Evolutionary conservation across 30 jellyfish, hydroid and myxozoan species (phyloP), one percentile per base, ranked within the genome.

Genomic region (Turritopsis dohrnii): DNA sequence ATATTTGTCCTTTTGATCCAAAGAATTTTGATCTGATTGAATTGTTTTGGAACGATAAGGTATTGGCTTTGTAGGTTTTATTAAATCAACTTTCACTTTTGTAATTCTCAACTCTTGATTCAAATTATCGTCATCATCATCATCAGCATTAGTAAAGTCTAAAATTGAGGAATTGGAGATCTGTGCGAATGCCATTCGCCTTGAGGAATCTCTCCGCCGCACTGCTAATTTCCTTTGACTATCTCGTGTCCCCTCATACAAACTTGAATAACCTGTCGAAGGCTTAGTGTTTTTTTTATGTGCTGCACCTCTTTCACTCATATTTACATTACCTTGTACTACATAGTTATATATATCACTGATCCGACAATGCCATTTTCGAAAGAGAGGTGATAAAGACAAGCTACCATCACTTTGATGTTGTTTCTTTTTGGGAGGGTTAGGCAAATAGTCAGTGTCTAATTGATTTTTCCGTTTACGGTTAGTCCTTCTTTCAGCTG

Each of bases 131-230:
- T 66, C 76, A 66, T 66, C 83, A 20, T 74, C 71, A 24, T 30
- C 41, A 52, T 74, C 83, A 9, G 24, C 24, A 24, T 74, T 26
- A 24, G 83, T 74, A 73, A 74, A 29, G 21, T 74, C 83, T n/a
- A 74, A 24, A 23, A 74, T 71, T 7, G 83, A 21, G 3, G 83
- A 29, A 26, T 74, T 74, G 9, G 83, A 74, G 24, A 74, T 74
- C 21, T 74, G 83, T 30, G 30, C 31, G 17, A 69, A 69, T 21
- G 77, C 31, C 19, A n/a, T 19, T 7, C 77, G 77, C 9, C 17
- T 16, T 69, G 8, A 69, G 77, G 28, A 23, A 16, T 69, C 30
- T 69, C 8, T 69, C 60, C 60, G 5, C 13, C 60, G 60, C 5
- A 41, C 60, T 41, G 60, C 60, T 41, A 41, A 41, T 41, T 5